Evolutionary conservation across 2,888 invertebrate genomes (phyloP), one percentile per base, ranked within the genome.

Genomic region (Microplitis deprimator): DNA sequence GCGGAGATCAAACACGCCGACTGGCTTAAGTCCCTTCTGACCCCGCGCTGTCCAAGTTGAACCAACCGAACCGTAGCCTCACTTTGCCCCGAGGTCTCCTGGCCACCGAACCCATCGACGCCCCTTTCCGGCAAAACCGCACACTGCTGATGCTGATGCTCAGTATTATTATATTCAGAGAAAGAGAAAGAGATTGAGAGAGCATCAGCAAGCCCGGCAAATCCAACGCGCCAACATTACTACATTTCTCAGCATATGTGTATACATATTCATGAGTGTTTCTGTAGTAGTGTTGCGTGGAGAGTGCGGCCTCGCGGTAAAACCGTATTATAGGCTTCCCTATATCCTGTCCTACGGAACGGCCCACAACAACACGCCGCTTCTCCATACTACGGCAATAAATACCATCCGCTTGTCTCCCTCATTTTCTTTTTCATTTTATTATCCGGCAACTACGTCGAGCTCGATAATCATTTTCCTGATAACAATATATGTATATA

Each of bases 1-100:
- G 89, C 87, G 76, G 84, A 88, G 85, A 88, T 87, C 89, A 89
- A 89, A 87, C 85, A 86, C 84, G 85, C 88, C 88, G 87, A 86
- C 85, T 84, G 82, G 84, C 84, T 83, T 83, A 81, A 80, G 78
- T 76, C 80, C 80, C 82, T 74, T 82, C 80, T 75, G 79, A 71
- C 77, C 73, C 79, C 70, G 41, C 76, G 41, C 62, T 72, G 68
- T 74, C 68, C 75, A 50, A 50, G 61, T 69, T 71, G 70, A 78
- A 68, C 70, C 78, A 67, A 65, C 59, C 70, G 75, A 75, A 77
- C 73, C 77, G 39, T 69, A 50, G 73, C 62, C 77, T 70, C 70
- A 41, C 78, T 69, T 60, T 17, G 50, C 72, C 13, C 65, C 65
- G 20, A 65, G 38, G 65, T 75, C 73, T 70, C 72, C 77, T 76